A percentile compares a stretch with the other conserved stretches of the same genome.
These are phyloP conservation scores for Andrena marginata DNA, from an alignment of 2,888 invertebrate species.

Conservation along the genomic window DNA sequence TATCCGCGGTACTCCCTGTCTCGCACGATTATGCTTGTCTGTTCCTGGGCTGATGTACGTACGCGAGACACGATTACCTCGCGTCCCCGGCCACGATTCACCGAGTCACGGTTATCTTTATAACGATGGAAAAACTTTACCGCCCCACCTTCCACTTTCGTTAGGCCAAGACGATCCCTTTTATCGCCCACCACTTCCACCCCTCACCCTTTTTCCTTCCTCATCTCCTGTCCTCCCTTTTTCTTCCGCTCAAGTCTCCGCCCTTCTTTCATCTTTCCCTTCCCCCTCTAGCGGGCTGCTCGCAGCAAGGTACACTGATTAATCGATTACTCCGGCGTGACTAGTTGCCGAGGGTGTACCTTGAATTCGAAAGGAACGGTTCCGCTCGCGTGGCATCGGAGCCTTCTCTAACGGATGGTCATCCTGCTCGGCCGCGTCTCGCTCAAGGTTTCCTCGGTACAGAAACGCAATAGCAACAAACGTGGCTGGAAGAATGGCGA, in stretches of 20 bases:
- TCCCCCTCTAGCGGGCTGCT: too few relatives aligned
- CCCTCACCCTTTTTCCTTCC: neutral
- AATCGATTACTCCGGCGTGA: neutral
- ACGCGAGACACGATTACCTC: slow-evolving; percentile 35
- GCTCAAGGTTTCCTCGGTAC: too few relatives aligned
- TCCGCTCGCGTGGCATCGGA: too few relatives aligned
- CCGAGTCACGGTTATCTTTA: slow-evolving; percentile 41
- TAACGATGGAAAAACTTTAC: slow-evolving; percentile 34
- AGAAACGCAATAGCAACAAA: neutral
- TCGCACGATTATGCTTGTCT: slow-evolving; percentile 31
- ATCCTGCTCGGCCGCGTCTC: too few relatives aligned
- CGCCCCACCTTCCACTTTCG: slow-evolving; percentile 10
- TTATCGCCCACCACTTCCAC: slow-evolving; percentile 24
- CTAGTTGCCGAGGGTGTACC: slow-evolving; percentile 3
- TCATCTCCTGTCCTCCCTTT: neutral
- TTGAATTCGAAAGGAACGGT: too few relatives aligned
- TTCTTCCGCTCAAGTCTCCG: neutral
- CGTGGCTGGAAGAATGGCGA: neutral
- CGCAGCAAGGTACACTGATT: too few relatives aligned
- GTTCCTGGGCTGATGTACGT: slow-evolving; percentile 30
- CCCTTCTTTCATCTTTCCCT: slow-evolving; percentile 5
- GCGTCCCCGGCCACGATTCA: slow-evolving; percentile 9
- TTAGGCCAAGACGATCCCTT: slow-evolving; percentile 22
- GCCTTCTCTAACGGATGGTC: too few relatives aligned
- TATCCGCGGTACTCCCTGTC: slow-evolving; percentile 14